Base-by-base conservation (phyloP, 2,113 vertebrate genomes). In the Alaudala cheleensis region DNA sequence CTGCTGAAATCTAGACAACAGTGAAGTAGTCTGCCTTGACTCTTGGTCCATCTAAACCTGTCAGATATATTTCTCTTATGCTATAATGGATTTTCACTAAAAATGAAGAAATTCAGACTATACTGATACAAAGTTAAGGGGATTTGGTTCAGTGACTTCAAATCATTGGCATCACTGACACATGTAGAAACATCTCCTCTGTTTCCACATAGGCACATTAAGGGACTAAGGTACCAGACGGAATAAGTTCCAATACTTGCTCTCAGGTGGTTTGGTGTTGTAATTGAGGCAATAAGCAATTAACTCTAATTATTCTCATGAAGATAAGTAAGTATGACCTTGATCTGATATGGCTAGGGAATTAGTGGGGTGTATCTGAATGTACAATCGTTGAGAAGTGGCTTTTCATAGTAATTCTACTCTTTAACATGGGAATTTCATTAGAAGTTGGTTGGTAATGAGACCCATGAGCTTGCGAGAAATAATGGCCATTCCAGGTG, bases 281-380 rank as follows among this genome's bases (percentile, higher is more conserved):
- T 57, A 86, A 60, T 31, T 73, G 76, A 92, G 26, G 62, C 22
- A 93, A 78, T 74, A 86, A 93, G 42, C 39, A 86, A 88, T 88
- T 92, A 88, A 70, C 15, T 66, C 15, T 54, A 53, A 81, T 81
- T 81, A 83, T 88, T 86, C 34, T 81, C 60, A 69, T 45, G 66
- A 77, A 91, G n/a, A 80, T 86, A 95, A 83, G 37, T 62, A 88
- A 67, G 58, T 29, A 73, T 83, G 76, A 62, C 39, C 80, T 93
- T 93, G 47, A 81, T 73, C 21, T 78, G 47, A 39, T 73, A 74
- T 40, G 25, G 16, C 18, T 72, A 14, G 50, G 50, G 58, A 81
- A 33, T 70, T 50, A 42, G 15, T 65, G 40, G 5, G 45, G 54
- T 81, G 26, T 34, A 54, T 69, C 58, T 86, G 71, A 56, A 73